Evolutionary conservation across 1,140 invertebrate species (phyloP).

Genomic region (Metaphire vulgaris): DNA sequence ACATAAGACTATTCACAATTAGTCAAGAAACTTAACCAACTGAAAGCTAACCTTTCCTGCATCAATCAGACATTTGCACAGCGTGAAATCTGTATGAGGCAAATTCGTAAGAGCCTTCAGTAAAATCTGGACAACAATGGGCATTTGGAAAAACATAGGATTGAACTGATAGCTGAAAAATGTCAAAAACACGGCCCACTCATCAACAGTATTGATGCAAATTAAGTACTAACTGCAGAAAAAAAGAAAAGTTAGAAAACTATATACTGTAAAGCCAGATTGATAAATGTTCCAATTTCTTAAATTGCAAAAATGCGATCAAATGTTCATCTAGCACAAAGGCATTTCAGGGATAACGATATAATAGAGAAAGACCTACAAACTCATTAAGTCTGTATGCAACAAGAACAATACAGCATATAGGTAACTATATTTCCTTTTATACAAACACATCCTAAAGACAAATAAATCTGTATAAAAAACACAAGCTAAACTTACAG

Average conservation of each 20-base stretch:
- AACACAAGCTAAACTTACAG: slow-evolving; percentile 44
- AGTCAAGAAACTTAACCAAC: background rate
- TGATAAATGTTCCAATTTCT: too few relatives aligned
- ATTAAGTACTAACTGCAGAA: too few relatives aligned
- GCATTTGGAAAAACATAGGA: slow-evolving; percentile 71
- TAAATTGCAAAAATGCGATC: background rate
- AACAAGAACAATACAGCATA: background rate
- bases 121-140: slow-evolving; percentile 76
- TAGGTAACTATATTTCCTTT: slow-evolving; percentile 20
- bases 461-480: slow-evolving; percentile 1
- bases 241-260: too few relatives aligned
- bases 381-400: too few relatives aligned
- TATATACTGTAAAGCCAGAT: too few relatives aligned
- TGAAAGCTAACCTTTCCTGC: slow-evolving; percentile 63
- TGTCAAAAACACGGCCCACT: too few relatives aligned
- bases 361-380: too few relatives aligned
- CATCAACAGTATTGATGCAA: too few relatives aligned
- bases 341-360: too few relatives aligned
- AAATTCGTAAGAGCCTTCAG: slow-evolving; percentile 91
- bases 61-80: slow-evolving; percentile 89
- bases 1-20: background rate
- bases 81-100: slow-evolving; percentile 90
- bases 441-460: slow-evolving; percentile 15
- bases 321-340: too few relatives aligned
- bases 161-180: slow-evolving; percentile 80